Conservation (phyloP, 2,797 vertebrate species). For the Carapus acus region DNA sequence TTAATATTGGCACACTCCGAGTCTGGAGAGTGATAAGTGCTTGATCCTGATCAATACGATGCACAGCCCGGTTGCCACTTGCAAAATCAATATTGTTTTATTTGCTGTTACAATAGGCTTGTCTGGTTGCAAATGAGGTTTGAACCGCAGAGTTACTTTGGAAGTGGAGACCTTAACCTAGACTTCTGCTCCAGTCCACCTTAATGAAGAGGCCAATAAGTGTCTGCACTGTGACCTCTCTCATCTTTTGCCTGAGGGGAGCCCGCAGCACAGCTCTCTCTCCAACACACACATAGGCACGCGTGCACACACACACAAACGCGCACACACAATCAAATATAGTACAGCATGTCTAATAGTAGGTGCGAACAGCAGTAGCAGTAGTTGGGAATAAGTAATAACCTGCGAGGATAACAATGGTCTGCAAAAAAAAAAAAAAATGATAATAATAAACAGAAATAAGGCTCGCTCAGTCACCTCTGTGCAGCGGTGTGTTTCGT, state of each 20-base stretch:
- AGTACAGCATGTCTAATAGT: too few relatives aligned
- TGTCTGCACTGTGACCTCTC: conserved; percentile 43
- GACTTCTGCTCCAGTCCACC: conserved; percentile 49
- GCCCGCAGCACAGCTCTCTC: conserved; percentile 14
- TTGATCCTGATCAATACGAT: conserved; percentile 78
- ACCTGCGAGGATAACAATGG: too few relatives aligned
- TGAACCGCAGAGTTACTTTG: conserved; percentile 65
- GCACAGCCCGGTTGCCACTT: conserved; percentile 70
- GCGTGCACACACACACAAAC: conserved; percentile 5
- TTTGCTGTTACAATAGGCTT: conserved; percentile 78
- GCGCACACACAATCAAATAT: too few relatives aligned
- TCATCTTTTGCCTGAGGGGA: conserved; percentile 8
- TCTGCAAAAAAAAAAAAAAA: too few relatives aligned
- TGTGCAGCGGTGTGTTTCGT: conserved; percentile 27
- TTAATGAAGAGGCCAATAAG: conserved; percentile 61
- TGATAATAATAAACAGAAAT: not conserved
- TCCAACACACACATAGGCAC: conserved; percentile 9
- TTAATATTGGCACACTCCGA: conserved; percentile 67
- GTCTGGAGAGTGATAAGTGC: conserved; percentile 76
- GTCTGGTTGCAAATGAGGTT: conserved; percentile 77
- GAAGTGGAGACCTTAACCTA: conserved; percentile 56
- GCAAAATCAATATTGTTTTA: conserved; percentile 82
- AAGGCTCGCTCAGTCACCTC: conserved; percentile 17
- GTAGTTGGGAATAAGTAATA: too few relatives aligned
- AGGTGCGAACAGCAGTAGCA: too few relatives aligned